A percentile compares a stretch with the other conserved stretches of the same genome.
These are phyloP conservation scores for Forbesichthys agassizii DNA, from an alignment of 2,113 vertebrate species.

Conservation along the genomic window DNA sequence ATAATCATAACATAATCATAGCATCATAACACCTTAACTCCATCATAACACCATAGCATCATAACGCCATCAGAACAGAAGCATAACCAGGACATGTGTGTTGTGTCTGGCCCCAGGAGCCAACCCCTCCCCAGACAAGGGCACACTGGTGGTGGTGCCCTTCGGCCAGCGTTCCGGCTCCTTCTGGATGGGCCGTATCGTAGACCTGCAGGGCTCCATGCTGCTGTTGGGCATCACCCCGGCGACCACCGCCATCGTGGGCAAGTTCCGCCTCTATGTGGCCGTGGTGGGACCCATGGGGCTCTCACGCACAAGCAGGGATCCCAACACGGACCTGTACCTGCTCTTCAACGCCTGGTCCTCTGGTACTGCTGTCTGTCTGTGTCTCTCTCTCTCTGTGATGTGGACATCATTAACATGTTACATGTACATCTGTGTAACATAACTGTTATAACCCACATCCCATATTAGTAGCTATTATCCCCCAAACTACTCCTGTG, in stretches of 20 bases:
- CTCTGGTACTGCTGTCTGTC: conserved; percentile 66
- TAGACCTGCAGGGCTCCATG: conserved; percentile 27
- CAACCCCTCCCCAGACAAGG: conserved; percentile 75
- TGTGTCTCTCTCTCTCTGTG: not conserved
- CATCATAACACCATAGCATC: too few species aligned
- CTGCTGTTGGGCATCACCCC: conserved; percentile 79
- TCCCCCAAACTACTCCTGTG: too few species aligned
- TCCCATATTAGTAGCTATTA: too few species aligned
- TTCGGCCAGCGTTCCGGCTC: conserved; percentile 49
- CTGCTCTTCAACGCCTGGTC: conserved; percentile 94
- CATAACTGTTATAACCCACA: too few species aligned
- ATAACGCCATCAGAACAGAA: too few species aligned
- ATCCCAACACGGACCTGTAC: conserved; percentile 77
- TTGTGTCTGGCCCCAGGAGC: conserved; percentile 67
- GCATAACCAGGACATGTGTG: not conserved
- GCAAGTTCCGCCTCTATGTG: conserved; percentile 83
- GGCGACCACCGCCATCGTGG: conserved; percentile 79
- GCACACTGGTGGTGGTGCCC: conserved; percentile 74
- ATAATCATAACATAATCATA: too few species aligned
- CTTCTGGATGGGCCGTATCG: conserved; percentile 77
- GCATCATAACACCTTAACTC: too few species aligned
- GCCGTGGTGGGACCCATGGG: conserved; percentile 65
- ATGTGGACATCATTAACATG: too few species aligned
- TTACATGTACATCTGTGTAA: too few species aligned
- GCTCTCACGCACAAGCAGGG: conserved; percentile 71